Percentiles rank a stretch among this genome's conserved stretches.
Evolutionary conservation across 1,140 invertebrate genomes (phyloP).

Genomic region (Eumeta japonica): DNA sequence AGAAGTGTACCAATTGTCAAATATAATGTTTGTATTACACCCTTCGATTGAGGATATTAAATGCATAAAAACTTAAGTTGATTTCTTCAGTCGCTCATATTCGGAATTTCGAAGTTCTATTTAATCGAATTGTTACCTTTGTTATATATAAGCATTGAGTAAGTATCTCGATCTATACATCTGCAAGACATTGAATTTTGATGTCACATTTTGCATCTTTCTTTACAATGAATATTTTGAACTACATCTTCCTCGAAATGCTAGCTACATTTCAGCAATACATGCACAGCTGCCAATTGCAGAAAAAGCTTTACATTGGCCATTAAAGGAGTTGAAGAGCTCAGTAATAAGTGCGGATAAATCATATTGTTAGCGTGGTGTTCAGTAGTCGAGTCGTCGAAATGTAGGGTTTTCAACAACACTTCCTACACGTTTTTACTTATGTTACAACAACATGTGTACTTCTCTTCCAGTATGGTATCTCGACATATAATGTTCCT

Average conservation of each 20-base stretch:
- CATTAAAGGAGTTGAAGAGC: constrained; percentile 18
- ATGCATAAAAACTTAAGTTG: too few relatives aligned
- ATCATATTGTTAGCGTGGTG: constrained; percentile 9
- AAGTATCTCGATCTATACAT: constrained; percentile 30
- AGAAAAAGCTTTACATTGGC: constrained; percentile 21
- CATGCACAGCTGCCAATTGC: constrained; percentile 16
- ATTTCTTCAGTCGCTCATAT: too few relatives aligned
- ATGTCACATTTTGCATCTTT: constrained; percentile 52
- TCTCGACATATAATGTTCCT: constrained; percentile 15
- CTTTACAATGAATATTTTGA: constrained; percentile 46
- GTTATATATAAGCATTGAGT: constrained; percentile 30
- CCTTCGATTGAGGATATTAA: constrained; percentile 17
- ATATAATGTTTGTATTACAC: constrained; percentile 21
- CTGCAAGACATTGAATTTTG: constrained; percentile 33
- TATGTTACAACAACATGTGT: constrained; percentile 16
- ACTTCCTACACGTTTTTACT: constrained; percentile 13
- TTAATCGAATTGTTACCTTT: constrained; percentile 22
- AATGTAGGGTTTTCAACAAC: constrained; percentile 10
- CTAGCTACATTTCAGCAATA: constrained; percentile 37
- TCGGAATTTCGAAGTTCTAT: too few relatives aligned
- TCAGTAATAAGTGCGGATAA: constrained; percentile 13
- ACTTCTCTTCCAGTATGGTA: constrained; percentile 19
- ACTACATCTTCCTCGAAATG: constrained; percentile 39
- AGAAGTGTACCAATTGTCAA: constrained; percentile 28
- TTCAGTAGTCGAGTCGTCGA: constrained; percentile 12